Percentiles rank a stretch among this genome's conserved stretches.
phyloP scores from a whole-genome alignment of 2,888 invertebrate species.

The Nymphalis polychloros region DNA sequence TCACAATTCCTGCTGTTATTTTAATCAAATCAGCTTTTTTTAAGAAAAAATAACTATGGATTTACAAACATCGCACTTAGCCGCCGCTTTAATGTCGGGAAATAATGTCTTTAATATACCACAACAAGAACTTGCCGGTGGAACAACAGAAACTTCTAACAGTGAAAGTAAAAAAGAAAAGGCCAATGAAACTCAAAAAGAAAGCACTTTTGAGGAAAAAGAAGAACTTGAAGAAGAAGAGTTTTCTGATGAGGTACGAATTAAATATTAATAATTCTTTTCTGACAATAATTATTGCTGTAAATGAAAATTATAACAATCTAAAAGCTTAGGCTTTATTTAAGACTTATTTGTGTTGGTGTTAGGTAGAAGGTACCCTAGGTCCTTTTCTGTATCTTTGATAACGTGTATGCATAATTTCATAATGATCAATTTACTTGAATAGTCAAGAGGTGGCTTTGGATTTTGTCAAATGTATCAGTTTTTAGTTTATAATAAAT shows the following conservation, averaged over 20 bases:
- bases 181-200: conserved; percentile 53
- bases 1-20: too few species aligned
- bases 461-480: too few species aligned
- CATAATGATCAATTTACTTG: too few species aligned
- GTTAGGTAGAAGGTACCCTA: too few species aligned
- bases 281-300: too few species aligned
- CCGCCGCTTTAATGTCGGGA: conserved; percentile 76
- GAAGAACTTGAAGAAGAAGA: conserved; percentile 75
- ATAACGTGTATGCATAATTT: too few species aligned
- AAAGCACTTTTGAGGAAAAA: conserved; percentile 64
- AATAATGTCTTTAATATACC: conserved; percentile 44
- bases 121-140: conserved; percentile 22
- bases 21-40: background rate
- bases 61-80: conserved; percentile 75
- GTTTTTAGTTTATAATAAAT: too few species aligned
- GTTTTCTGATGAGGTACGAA: conserved; percentile 69
- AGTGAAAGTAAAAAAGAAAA: conserved; percentile 62
- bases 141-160: conserved; percentile 25
- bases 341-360: too few species aligned
- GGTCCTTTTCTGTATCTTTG: too few species aligned
- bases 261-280: background rate
- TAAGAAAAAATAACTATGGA: conserved; percentile 55
- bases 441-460: too few species aligned
- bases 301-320: too few species aligned
- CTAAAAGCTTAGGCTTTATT: too few species aligned